phyloP scores from a whole-genome alignment of 2,113 vertebrate genomes.

The Cygnus atratus region DNA sequence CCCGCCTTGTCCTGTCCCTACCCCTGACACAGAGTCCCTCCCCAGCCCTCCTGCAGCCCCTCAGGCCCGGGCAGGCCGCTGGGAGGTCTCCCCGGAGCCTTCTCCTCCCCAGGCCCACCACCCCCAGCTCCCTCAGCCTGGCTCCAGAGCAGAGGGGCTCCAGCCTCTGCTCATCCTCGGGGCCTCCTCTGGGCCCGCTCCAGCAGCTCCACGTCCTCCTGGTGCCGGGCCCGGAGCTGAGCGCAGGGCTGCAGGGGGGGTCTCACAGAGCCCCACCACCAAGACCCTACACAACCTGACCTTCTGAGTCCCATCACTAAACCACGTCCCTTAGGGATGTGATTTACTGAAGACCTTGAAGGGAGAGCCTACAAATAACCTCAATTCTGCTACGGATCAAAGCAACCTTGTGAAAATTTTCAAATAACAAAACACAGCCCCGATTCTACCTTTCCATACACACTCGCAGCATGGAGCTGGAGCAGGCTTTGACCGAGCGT shows the following conservation, averaged over 20 bases:
- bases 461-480: accelerated
- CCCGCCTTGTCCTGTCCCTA: no score
- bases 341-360: not conserved
- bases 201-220: no score
- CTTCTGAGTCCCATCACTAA: not conserved
- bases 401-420: not conserved
- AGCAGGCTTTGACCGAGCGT: not conserved
- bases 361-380: not conserved
- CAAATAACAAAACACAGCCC: not conserved
- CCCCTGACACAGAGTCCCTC: no score
- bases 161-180: no score
- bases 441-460: not conserved
- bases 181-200: no score
- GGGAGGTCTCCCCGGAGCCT: no score
- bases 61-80: no score
- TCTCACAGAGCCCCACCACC: not conserved
- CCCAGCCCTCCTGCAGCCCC: no score
- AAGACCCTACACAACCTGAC: not conserved
- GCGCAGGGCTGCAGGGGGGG: not conserved
- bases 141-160: no score
- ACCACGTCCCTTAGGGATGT: not conserved
- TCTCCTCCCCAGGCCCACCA: no score
- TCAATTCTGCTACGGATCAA: not conserved
- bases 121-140: no score
- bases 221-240: not conserved